Evolutionary conservation across 2,113 vertebrate genomes (phyloP).

Genomic region (Actenoides hombroni): DNA sequence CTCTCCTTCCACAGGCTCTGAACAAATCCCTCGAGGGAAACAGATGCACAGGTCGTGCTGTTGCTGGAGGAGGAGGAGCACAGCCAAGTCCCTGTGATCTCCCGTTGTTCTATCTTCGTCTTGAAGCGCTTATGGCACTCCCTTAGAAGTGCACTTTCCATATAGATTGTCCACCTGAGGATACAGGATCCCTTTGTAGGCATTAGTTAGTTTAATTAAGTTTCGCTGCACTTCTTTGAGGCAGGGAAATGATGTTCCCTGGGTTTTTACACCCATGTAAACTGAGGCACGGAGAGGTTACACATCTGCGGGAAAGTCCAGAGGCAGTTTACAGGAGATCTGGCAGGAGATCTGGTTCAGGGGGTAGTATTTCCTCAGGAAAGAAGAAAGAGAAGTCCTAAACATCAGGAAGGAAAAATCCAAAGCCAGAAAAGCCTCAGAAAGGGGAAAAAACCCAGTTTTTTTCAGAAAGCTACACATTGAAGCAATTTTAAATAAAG

Average conservation of each 20-base stretch:
- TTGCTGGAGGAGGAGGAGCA: neutral
- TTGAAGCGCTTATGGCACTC: neutral
- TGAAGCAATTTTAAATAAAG: conserved; percentile 68
- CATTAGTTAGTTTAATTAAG: conserved; percentile 29
- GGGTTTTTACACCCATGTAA: neutral
- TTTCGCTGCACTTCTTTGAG: neutral
- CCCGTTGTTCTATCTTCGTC: neutral
- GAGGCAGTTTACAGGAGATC: neutral
- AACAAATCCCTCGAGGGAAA: neutral
- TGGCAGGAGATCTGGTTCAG: neutral
- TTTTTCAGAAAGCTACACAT: conserved; percentile 46
- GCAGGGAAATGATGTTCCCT: neutral
- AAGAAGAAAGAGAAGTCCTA: neutral
- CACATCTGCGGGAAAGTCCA: neutral
- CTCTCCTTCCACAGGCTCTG: neutral
- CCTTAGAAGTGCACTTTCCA: conserved; percentile 1
- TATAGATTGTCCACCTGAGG: conserved; percentile 51
- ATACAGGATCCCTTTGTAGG: neutral
- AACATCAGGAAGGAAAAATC: neutral
- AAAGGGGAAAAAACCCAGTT: conserved; percentile 23
- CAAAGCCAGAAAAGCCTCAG: conserved; percentile 40
- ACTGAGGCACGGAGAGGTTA: neutral
- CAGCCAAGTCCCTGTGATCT: conserved; percentile 1
- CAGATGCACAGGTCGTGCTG: neutral
- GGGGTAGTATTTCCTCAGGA: neutral